Evolutionary conservation across 2,797 vertebrate species (phyloP), one percentile per base, ranked within the genome.

Genomic region (Brotula barbata): DNA sequence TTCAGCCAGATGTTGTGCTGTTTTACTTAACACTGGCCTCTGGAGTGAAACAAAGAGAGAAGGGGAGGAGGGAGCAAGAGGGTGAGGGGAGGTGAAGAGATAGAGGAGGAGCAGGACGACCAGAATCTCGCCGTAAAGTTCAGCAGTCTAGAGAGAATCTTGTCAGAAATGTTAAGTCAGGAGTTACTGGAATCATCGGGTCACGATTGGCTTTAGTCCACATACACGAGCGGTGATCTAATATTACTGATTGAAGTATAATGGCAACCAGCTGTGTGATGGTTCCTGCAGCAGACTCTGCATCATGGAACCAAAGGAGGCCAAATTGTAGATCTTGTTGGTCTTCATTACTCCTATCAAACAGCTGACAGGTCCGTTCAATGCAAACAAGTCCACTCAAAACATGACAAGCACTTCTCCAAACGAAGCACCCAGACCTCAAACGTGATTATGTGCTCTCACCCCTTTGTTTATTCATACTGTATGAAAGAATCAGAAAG

Each of bases 1-100:
- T 55, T 4, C 28, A 83, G 73, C 66, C 65, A 73, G 74, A 54
- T 71, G 68, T 73, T 75, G 51, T 56, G 58, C 47, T 69, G 44
- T 64, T 80, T 56, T 68, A 62, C 57, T 58, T 74, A 19, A 69
- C 55, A 45, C 68, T 50, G 62, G 43, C 45, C 68, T 58, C 64
- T 58, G 20, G 68, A 71, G 78, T 19, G 70, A 68, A 46, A 77
- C 36, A 58, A 44, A 71, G 68, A 57, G 11, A 13, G 62, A 39
- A 48, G 16, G 39, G 39, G 25, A 12, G 23, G 39, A 55, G 40
- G n/a, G 23, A 25, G 15, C 19, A 39, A 3, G 44, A 25, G 22
- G 31, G 11, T 11, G 11, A 33, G 48, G 33, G 56, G 45, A 53
- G 46, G 48, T 50, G 43, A 54, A 22, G 57, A 46, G 45, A 64